Evolutionary conservation across 2,888 invertebrate species (phyloP).

Genomic region (Drosophila merina): DNA sequence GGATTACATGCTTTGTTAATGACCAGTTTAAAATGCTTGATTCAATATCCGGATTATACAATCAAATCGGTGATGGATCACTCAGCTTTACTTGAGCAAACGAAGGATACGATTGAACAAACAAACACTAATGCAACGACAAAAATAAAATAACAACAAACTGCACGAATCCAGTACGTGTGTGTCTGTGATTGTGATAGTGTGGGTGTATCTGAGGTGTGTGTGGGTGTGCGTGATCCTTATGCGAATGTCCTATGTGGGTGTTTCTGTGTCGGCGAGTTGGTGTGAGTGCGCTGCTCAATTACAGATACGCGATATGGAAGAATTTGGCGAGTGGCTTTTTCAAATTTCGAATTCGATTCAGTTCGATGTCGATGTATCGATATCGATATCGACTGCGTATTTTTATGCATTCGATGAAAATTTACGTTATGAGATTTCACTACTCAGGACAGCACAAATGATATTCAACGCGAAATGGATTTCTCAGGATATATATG

Average conservation of each 20-base stretch:
- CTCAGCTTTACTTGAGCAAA: conserved; percentile 49
- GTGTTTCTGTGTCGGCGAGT: conserved; percentile 12
- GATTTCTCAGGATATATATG: conserved; percentile 8
- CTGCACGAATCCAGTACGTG: conserved; percentile 46
- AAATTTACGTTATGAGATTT: conserved; percentile 83
- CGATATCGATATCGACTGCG: conserved; percentile 25
- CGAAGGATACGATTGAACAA: conserved; percentile 57
- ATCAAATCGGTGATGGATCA: conserved; percentile 19
- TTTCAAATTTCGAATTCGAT: conserved; percentile 46
- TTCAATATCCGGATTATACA: conserved; percentile 1
- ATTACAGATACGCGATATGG: conserved; percentile 50
- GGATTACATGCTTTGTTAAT: background rate
- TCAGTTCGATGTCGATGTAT: conserved; percentile 26
- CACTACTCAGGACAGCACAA: conserved; percentile 80
- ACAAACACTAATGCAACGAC: conserved; percentile 58
- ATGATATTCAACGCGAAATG: conserved; percentile 54
- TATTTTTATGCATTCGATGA: conserved; percentile 69
- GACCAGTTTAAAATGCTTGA: background rate
- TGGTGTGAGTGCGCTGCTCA: conserved; percentile 39
- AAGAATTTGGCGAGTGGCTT: conserved; percentile 46
- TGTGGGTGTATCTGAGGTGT: conserved; percentile 19
- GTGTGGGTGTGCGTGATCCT: conserved; percentile 36
- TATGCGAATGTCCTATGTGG: conserved; percentile 25
- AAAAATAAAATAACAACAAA: conserved; percentile 63
- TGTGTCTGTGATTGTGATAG: conserved; percentile 19